These are phyloP conservation scores for Trachymyrmex septentrionalis DNA, from an alignment of 1,140 invertebrate species.

Conservation along the genomic window DNA sequence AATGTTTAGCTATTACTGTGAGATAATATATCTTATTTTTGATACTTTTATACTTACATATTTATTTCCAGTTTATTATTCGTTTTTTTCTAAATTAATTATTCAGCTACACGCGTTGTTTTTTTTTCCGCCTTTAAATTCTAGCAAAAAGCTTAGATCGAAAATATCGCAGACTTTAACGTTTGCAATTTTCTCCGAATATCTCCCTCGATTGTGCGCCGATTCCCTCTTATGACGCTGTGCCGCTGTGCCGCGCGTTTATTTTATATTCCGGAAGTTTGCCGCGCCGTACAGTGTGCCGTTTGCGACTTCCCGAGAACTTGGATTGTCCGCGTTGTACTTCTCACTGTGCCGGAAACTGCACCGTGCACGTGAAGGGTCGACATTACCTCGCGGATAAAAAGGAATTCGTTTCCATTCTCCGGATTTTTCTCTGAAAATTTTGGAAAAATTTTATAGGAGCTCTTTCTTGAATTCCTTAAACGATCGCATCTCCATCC, in stretches of 20 bases:
- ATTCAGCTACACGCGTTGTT: neutral
- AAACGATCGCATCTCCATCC: constrained; percentile 7
- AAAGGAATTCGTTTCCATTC: constrained; percentile 56
- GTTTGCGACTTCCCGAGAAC: constrained; percentile 52
- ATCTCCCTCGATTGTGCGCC: constrained; percentile 23
- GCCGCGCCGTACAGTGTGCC: constrained; percentile 2
- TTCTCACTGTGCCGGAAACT: constrained; percentile 50
- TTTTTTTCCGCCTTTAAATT: neutral
- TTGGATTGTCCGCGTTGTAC: constrained; percentile 51
- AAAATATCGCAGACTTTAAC: constrained; percentile 15
- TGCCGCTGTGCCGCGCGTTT: constrained; percentile 48
- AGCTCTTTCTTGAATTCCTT: neutral
- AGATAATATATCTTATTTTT: neutral
- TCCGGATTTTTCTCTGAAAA: constrained; percentile 48
- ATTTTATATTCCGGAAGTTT: constrained; percentile 65
- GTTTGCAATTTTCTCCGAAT: constrained; percentile 45
- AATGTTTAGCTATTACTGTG: neutral
- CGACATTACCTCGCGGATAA: constrained; percentile 48
- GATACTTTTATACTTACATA: neutral
- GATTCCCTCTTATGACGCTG: constrained; percentile 48
- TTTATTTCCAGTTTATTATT: neutral
- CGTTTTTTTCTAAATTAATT: neutral
- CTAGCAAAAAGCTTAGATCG: neutral
- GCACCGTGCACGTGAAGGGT: constrained; percentile 38
- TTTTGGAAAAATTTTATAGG: constrained; percentile 27